phyloP scores from a whole-genome alignment of 2,113 vertebrate genomes.

The Rhea pennata region DNA sequence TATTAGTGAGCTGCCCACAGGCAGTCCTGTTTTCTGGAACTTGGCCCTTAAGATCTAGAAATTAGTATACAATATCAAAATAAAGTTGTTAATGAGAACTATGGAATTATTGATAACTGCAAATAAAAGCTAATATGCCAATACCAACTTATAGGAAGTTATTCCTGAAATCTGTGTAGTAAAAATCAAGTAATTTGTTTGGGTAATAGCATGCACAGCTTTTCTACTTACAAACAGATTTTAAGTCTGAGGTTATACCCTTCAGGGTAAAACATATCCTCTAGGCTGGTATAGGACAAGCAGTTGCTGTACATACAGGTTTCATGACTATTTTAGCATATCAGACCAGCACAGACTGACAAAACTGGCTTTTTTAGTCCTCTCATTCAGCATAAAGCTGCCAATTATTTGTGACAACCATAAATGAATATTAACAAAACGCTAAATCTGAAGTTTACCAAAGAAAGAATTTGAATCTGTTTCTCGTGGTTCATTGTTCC shows the following conservation, averaged over 20 bases:
- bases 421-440: not conserved
- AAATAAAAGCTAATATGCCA: not conserved
- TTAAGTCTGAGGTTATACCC: not conserved
- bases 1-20: not conserved
- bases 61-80: not conserved
- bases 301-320: not conserved
- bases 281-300: not conserved
- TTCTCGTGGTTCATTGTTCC: not conserved
- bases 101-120: not conserved
- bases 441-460: not conserved
- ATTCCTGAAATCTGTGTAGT: not conserved
- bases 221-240: not conserved
- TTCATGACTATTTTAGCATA: not conserved
- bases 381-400: not conserved
- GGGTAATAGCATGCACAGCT: not conserved
- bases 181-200: not conserved
- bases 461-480: not conserved
- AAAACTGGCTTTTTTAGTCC: not conserved
- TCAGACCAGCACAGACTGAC: not conserved
- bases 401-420: not conserved
- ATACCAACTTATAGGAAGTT: not conserved
- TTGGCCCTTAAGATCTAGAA: not conserved
- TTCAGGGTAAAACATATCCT: not conserved
- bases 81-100: not conserved
- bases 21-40: not conserved